Base-by-base conservation (phyloP, 2,888 invertebrate genomes). In the Tipula lateralis region DNA sequence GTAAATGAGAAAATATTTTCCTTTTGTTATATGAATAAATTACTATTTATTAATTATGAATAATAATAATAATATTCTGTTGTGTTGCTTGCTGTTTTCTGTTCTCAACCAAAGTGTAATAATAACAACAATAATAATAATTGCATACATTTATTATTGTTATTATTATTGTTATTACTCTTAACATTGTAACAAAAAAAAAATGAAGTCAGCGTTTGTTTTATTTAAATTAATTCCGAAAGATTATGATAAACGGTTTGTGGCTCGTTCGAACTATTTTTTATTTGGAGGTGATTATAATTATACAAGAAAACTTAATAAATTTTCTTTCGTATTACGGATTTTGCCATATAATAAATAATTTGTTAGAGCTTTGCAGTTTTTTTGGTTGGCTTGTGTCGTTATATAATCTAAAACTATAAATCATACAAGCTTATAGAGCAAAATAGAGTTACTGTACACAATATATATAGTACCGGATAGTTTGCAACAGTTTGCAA, bases 181-280 rank as follows among this genome's bases (percentile, higher is more conserved):
- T 24, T 66, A 39, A 24, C 66, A 66, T 66, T 66, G 9, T 66
- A 9, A 2, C 19, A 66, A 66, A 24, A 24, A 24, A 50, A 9
- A 16, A 24, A 66, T 66, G 24, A 19, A 66, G 66, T 66, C 24
- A 66, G 12, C 66, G 66, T 66, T 66, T 66, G 66, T 66, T 66
- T 12, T 66, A 66, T 66, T 66, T 66, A 66, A 66, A 66, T 66
- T 66, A 66, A 66, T 66, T 66, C 66, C 66, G 24, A 66, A 66
- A 66, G 66, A 66, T 66, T 66, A 66, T 66, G 66, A 24, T 24
- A 66, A 44, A 66, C 66, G 66, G 24, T 19, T 24, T 66, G n/a
- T 24, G 24, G 66, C 9, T 66, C 9, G 66, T 66, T 66, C 13
- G 12, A 2, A 66, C n/a, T 39, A n/a, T 19, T 66, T 66, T 24